phyloP scores from a whole-genome alignment of 2,113 vertebrate genomes.

The Silurus glanis region DNA sequence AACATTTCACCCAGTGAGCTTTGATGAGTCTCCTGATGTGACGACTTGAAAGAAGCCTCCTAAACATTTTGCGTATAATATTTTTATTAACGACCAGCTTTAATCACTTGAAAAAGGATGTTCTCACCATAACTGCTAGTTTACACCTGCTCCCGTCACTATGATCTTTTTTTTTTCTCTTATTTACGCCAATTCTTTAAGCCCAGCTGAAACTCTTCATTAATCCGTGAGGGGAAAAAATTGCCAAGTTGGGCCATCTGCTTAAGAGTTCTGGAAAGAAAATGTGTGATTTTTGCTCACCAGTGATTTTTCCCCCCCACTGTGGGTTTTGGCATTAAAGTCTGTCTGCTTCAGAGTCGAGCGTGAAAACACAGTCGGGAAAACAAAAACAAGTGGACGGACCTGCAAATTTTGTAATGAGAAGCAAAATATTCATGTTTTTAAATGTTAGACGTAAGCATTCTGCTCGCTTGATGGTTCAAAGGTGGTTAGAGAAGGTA shows the following conservation, averaged over 20 bases:
- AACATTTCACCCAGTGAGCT: background rate
- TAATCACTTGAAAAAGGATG: background rate
- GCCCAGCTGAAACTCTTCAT: slow-evolving; percentile 51
- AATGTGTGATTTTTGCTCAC: slow-evolving; percentile 47
- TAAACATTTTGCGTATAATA: background rate
- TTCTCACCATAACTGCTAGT: background rate
- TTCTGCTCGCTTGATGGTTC: background rate
- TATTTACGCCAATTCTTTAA: slow-evolving; percentile 28
- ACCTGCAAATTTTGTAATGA: background rate
- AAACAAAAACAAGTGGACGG: background rate
- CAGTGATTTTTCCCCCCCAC: slow-evolving; percentile 24
- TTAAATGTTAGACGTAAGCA: background rate
- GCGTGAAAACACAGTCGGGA: slow-evolving; percentile 2
- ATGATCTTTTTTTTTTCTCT: slow-evolving; percentile 15
- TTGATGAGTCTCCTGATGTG: background rate
- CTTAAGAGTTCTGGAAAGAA: slow-evolving; percentile 48
- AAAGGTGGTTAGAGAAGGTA: no score
- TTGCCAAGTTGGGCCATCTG: slow-evolving; percentile 52
- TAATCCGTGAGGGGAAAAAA: slow-evolving; percentile 33
- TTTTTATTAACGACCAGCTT: background rate
- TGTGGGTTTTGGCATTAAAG: slow-evolving; percentile 37
- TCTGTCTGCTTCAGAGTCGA: slow-evolving; percentile 30
- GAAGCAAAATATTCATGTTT: background rate
- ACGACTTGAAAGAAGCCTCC: background rate
- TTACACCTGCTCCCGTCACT: no score